Conservation (phyloP, 2,888 invertebrate species). For the Phaedon cochleariae region DNA sequence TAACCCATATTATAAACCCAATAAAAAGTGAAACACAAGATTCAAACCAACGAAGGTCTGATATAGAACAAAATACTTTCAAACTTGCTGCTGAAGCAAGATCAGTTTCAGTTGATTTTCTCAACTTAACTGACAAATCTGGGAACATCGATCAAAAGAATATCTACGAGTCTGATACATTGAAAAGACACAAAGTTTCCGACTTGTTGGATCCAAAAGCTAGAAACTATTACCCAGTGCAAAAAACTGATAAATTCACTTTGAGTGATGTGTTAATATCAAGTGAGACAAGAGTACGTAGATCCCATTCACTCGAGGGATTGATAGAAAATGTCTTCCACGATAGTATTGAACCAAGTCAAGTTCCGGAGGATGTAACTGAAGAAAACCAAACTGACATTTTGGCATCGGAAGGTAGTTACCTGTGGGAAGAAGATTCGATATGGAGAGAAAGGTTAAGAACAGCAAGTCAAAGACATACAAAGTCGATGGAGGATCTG, state of each 20-base stretch:
- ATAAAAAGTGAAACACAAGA: constrained; percentile 63
- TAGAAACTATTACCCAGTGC: constrained; percentile 60
- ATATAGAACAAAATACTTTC: constrained; percentile 57
- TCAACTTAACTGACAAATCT: constrained; percentile 73
- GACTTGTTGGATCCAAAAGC: constrained; percentile 65
- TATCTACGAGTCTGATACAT: constrained; percentile 74
- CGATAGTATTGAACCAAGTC: constrained; percentile 45
- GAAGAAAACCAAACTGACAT: constrained; percentile 19
- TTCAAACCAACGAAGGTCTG: constrained; percentile 41
- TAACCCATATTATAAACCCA: constrained; percentile 78
- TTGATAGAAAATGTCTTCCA: constrained; percentile 65
- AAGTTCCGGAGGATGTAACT: constrained; percentile 34
- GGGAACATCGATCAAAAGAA: constrained; percentile 74
- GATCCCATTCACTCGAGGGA: constrained; percentile 69
- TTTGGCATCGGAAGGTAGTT: constrained; percentile 67
- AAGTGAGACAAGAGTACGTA: constrained; percentile 57
- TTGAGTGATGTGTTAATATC: constrained; percentile 28
- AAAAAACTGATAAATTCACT: constrained; percentile 54
- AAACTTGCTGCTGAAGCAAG: constrained; percentile 68
- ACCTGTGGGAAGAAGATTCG: constrained; percentile 84
- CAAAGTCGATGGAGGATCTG: constrained; percentile 83
- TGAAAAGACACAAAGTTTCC: constrained; percentile 68
- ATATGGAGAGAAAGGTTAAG: constrained; percentile 84
- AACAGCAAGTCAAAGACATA: constrained; percentile 81
- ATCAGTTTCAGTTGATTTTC: constrained; percentile 73